phyloP scores from a whole-genome alignment of 2,888 invertebrate species.

The Notodonta dromedarius region DNA sequence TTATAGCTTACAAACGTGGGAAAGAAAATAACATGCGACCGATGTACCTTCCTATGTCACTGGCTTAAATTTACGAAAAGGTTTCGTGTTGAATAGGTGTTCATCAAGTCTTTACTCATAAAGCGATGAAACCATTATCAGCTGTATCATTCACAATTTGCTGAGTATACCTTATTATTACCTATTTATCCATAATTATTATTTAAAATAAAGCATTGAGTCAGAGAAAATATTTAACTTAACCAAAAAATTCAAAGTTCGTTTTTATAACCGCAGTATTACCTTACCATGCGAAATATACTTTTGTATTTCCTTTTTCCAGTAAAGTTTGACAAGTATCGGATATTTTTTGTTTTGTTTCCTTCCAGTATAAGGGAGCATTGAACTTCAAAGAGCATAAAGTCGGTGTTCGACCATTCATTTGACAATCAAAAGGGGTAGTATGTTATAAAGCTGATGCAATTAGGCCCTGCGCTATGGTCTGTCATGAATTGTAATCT shows the following conservation, averaged over 20 bases:
- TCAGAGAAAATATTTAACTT: background rate
- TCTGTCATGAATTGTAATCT: constrained; percentile 57
- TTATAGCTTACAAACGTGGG: constrained; percentile 49
- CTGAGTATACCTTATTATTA: too few relatives aligned
- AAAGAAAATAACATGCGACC: constrained; percentile 49
- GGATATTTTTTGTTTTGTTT: constrained; percentile 21
- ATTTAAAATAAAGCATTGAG: background rate
- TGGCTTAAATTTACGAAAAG: background rate
- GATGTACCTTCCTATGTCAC: background rate
- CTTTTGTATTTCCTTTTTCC: constrained; percentile 17
- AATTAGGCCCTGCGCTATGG: constrained; percentile 46
- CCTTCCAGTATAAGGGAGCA: constrained; percentile 1
- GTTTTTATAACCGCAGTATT: constrained; percentile 15
- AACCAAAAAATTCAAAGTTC: constrained; percentile 9
- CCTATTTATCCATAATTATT: too few relatives aligned
- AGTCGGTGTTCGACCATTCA: constrained; percentile 14
- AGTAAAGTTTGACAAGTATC: constrained; percentile 16
- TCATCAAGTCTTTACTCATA: too few relatives aligned
- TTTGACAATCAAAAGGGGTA: constrained; percentile 23
- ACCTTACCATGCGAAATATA: constrained; percentile 17
- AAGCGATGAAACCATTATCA: too few relatives aligned
- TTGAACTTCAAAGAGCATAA: constrained; percentile 14
- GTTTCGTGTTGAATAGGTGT: background rate
- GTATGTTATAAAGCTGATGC: constrained; percentile 27
- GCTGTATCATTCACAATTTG: too few relatives aligned